phyloP scores from a whole-genome alignment of 64 coral and sea anemone genomes.

The Acropora tenuis region DNA sequence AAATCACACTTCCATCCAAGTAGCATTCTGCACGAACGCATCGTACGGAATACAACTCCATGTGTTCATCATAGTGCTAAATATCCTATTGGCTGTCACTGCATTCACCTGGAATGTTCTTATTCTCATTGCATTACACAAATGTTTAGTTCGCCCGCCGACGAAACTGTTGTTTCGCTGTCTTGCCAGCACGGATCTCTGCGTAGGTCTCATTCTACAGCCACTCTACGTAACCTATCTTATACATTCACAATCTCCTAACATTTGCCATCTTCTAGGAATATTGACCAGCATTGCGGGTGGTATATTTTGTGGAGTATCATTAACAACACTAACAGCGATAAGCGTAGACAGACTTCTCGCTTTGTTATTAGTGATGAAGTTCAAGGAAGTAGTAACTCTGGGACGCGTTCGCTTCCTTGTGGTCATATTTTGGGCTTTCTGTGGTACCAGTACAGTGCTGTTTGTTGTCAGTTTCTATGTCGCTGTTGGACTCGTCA shows the following conservation, averaged over 20 bases:
- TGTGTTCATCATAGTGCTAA: not conserved
- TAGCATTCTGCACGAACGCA: not conserved
- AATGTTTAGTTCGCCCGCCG: not conserved
- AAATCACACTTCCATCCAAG: not conserved
- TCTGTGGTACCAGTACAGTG: not conserved
- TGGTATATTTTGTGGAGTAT: constrained; percentile 12
- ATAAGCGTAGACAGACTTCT: too few relatives aligned
- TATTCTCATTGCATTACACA: not conserved
- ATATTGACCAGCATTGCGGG: not conserved
- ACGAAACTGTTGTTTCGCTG: constrained; percentile 7
- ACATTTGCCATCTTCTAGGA: not conserved
- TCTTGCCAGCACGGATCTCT: constrained; percentile 3
- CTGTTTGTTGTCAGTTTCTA: not conserved
- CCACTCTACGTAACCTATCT: not conserved
- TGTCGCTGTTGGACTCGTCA: not conserved
- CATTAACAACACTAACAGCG: not conserved
- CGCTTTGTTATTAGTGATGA: not conserved
- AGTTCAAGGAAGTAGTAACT: not conserved
- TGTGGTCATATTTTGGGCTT: not conserved
- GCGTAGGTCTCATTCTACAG: not conserved
- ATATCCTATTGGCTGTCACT: not conserved
- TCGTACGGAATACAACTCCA: not conserved
- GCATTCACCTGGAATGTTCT: not conserved
- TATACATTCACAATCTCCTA: not conserved
- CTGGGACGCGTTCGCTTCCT: not conserved